Conservation (phyloP, 92 coral and sea anemone genomes). For the Pocillopora meandrina region DNA sequence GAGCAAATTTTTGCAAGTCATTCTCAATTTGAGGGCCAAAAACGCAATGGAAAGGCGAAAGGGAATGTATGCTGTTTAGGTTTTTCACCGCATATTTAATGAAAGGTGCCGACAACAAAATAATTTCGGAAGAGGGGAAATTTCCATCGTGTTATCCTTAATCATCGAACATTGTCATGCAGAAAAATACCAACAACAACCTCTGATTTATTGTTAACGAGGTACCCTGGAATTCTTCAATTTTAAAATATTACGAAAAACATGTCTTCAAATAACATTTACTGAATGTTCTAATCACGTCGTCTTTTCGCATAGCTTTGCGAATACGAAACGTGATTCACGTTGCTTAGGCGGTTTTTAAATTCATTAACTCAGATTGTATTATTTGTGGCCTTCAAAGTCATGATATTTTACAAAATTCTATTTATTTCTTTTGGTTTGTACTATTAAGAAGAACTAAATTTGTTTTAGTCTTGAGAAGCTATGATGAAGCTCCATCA, state of each 20-base stretch:
- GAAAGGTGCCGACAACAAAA: slow-evolving; percentile 12
- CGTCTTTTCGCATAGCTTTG: background rate
- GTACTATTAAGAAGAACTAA: background rate
- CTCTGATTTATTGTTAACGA: background rate
- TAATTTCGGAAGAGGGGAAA: background rate
- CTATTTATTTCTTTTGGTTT: background rate
- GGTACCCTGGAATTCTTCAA: too few relatives aligned
- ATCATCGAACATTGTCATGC: background rate
- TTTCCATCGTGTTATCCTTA: background rate
- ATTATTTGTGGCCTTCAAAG: background rate
- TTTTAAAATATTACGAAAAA: background rate
- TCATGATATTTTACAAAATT: background rate
- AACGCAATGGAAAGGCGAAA: background rate
- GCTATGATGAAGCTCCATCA: background rate
- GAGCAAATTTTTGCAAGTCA: background rate
- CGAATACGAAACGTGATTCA: slow-evolving; percentile 23
- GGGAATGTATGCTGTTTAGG: background rate
- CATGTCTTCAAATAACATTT: background rate
- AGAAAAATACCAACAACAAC: background rate
- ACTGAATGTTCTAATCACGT: background rate
- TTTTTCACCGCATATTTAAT: background rate
- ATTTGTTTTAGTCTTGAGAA: background rate
- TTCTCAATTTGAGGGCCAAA: background rate
- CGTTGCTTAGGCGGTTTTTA: background rate
- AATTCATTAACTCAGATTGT: slow-evolving; percentile 8